phyloP scores from a whole-genome alignment of 2,888 invertebrate genomes.

The Plagodis dolabraria region DNA sequence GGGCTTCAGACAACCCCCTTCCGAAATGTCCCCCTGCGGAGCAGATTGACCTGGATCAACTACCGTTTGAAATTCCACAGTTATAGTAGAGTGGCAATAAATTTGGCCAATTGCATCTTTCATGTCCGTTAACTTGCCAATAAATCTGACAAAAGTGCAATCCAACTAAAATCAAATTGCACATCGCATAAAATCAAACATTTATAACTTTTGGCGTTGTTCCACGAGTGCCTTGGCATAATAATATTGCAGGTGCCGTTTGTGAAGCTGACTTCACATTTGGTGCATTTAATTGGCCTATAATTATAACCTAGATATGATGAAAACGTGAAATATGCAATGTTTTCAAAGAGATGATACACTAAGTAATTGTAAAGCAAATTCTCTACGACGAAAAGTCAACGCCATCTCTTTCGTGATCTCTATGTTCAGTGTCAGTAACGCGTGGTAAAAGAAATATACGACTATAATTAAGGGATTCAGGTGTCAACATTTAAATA shows the following conservation, averaged over 20 bases:
- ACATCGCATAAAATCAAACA: conserved; percentile 37
- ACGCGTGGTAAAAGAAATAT: too few species aligned
- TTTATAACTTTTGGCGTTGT: conserved; percentile 41
- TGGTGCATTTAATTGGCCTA: not conserved
- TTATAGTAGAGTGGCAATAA: conserved; percentile 1
- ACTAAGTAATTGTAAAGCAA: too few species aligned
- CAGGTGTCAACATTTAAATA: too few species aligned
- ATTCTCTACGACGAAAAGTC: too few species aligned
- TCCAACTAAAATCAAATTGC: conserved; percentile 37
- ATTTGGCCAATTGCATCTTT: conserved; percentile 5
- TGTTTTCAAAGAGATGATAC: too few species aligned
- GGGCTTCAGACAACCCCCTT: too few species aligned
- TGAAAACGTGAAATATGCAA: too few species aligned
- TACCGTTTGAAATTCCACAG: conserved; percentile 6
- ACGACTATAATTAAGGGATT: too few species aligned
- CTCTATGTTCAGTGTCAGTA: too few species aligned
- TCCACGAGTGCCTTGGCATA: conserved; percentile 29
- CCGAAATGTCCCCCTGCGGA: too few species aligned
- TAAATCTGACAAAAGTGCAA: conserved; percentile 29
- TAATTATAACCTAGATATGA: not conserved
- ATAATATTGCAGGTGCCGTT: conserved; percentile 28
- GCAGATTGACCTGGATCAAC: not conserved
- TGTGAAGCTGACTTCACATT: not conserved
- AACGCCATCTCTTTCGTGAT: too few species aligned
- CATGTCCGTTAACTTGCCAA: conserved; percentile 14